A percentile compares a stretch with the other conserved stretches of the same genome.
phyloP scores from a whole-genome alignment of 2,888 invertebrate genomes.

The Microdon myrmicae region DNA sequence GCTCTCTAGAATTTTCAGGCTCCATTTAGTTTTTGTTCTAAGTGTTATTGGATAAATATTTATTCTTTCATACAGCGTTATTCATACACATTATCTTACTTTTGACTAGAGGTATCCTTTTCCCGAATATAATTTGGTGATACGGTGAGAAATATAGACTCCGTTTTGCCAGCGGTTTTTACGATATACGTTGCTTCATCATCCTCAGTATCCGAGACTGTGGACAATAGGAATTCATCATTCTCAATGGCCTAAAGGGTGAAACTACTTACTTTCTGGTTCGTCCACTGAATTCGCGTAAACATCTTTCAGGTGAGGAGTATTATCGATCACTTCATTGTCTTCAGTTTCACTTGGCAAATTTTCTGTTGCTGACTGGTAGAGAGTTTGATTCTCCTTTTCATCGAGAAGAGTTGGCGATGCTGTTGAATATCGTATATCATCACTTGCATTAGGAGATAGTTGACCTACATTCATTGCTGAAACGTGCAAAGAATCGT shows the following conservation, averaged over 20 bases:
- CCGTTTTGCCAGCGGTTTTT: conserved; percentile 58
- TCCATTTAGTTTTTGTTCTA: conserved; percentile 68
- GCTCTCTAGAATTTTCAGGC: conserved; percentile 68
- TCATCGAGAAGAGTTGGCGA: conserved; percentile 56
- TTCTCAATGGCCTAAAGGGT: background rate
- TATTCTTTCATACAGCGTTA: background rate
- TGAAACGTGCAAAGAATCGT: conserved; percentile 35
- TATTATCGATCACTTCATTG: conserved; percentile 48
- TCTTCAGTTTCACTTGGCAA: background rate
- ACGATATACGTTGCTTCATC: conserved; percentile 65
- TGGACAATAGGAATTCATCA: background rate
- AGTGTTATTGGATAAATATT: conserved; percentile 4
- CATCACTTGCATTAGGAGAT: conserved; percentile 46
- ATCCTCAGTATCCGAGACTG: conserved; percentile 65
- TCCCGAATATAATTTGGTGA: conserved; percentile 69
- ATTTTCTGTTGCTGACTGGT: conserved; percentile 44
- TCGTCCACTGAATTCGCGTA: conserved; percentile 54
- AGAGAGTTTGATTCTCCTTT: conserved; percentile 46
- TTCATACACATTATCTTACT: conserved; percentile 54
- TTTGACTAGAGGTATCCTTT: conserved; percentile 67
- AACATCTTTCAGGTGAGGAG: conserved; percentile 56
- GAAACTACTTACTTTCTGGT: conserved; percentile 45
- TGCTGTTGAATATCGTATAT: conserved; percentile 46
- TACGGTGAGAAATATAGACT: conserved; percentile 68
- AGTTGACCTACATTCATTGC: conserved; percentile 37